Evolutionary conservation across 2,888 invertebrate species (phyloP), one percentile per base, ranked within the genome.

Genomic region (Cerastis leucographa): DNA sequence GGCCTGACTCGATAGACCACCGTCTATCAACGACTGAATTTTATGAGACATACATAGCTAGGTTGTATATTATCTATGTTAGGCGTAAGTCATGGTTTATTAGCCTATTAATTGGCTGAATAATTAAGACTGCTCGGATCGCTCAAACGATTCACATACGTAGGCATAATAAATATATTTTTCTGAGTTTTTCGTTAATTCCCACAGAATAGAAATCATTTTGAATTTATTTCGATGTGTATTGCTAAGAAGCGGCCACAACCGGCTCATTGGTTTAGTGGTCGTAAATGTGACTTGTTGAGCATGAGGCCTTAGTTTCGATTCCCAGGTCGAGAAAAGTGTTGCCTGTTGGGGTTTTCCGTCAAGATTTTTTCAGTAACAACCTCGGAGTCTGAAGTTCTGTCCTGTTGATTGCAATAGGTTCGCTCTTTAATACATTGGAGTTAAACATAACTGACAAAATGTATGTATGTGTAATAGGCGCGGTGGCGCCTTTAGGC

Each of bases 41-140:
- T 42, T 46, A 46, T n/a, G 17, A 25, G 19, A 17, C 29, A 17
- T 42, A 54, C 25, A 3, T 51, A 19, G 59, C 19, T 17, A 54
- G 17, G 2, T 44, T 3, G 6, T 29, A 19, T 22, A 71, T 22
- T 22, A 74, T 75, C 51, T 14, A 9, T 6, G 29, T n/a, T 9
- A 68, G 25, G 1, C 7, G 22, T 42, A 46, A 19, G 19, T 12
- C 22, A 44, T 44, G 49, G 35, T 25, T 29, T 77, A 56, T 56
- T 68, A 35, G 8, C 1, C 35, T 12, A 77, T 54, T 67, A 54
- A 76, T 62, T 61, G 42, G 17, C 6, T 11, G 17, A 54, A 64
- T 79, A 77, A 78, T 78, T 40, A 76, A 44, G 7, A 77, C 40
- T 66, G 40, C 25, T 62, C 35, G 25, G 51, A 22, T 29, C 19